These are phyloP conservation scores for Sminthurides bifidus DNA, from an alignment of 1,140 invertebrate genomes.

Conservation along the genomic window DNA sequence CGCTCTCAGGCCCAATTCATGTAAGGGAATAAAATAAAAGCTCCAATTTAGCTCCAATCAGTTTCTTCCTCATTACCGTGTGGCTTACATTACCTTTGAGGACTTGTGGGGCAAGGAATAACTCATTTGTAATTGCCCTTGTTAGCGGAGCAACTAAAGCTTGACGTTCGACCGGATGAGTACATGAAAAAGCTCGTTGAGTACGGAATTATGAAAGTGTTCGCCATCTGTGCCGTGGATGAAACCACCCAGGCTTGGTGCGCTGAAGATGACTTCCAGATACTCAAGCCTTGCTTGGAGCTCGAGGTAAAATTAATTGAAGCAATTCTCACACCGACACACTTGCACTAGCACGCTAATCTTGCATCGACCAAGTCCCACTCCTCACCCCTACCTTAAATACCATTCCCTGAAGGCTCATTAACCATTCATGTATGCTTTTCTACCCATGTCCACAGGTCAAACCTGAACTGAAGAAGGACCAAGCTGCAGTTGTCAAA, in stretches of 20 bases:
- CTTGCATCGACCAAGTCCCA: too few relatives aligned
- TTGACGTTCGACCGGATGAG: constrained; percentile 48
- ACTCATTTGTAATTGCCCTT: too few relatives aligned
- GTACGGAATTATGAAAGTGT: constrained; percentile 60
- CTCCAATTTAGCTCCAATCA: not conserved
- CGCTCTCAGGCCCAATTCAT: constrained; percentile 40
- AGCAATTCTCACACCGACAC: too few relatives aligned
- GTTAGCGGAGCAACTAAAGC: constrained; percentile 48
- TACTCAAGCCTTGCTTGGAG: constrained; percentile 47
- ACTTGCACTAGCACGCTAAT: too few relatives aligned
- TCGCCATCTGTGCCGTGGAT: constrained; percentile 52
- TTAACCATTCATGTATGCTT: not conserved
- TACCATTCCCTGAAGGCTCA: not conserved
- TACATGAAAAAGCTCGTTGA: constrained; percentile 61
- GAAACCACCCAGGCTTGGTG: constrained; percentile 63
- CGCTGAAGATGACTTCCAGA: constrained; percentile 60
- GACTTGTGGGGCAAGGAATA: constrained; percentile 59
- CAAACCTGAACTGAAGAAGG: constrained; percentile 44
- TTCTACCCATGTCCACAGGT: too few relatives aligned
- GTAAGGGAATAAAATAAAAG: constrained; percentile 5
- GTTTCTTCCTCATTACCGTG: too few relatives aligned
- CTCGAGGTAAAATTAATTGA: constrained; percentile 9
- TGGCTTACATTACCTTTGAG: too few relatives aligned
- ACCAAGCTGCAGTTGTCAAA: constrained; percentile 42
- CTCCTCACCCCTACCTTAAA: too few relatives aligned